Conservation (phyloP, 1,140 invertebrate species). For the Drosophila grimshawi region DNA sequence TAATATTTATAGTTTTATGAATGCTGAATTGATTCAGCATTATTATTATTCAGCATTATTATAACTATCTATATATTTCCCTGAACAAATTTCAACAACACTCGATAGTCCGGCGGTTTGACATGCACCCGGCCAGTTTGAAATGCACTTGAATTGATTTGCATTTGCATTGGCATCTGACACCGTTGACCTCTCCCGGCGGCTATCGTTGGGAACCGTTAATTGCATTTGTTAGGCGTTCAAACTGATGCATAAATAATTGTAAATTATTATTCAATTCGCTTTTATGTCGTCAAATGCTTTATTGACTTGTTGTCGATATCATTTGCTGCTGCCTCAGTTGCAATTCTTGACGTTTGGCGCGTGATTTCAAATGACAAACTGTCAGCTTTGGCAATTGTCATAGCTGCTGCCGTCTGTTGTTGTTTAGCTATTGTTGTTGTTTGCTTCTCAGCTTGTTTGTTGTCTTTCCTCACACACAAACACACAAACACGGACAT, state of each 20-base stretch:
- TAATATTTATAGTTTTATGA: too few relatives aligned
- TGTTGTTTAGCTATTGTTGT: conserved; percentile 20
- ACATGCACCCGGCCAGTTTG: conserved; percentile 12
- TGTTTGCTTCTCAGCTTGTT: conserved; percentile 23
- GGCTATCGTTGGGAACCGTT: conserved; percentile 22
- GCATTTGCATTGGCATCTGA: conserved; percentile 30
- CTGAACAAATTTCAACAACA: not conserved
- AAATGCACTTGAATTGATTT: conserved; percentile 17
- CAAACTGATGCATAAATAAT: conserved; percentile 53
- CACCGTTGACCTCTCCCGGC: conserved; percentile 48
- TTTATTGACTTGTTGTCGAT: conserved; percentile 61
- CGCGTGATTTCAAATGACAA: conserved; percentile 77
- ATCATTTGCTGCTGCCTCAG: conserved; percentile 20
- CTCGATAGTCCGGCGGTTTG: conserved; percentile 1
- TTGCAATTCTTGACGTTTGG: conserved; percentile 58
- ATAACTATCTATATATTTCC: too few relatives aligned
- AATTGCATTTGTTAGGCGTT: conserved; percentile 46
- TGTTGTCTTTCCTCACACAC: conserved; percentile 42
- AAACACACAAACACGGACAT: not conserved
- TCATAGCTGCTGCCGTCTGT: conserved; percentile 36
- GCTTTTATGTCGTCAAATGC: conserved; percentile 47
- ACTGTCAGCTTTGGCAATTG: conserved; percentile 72
- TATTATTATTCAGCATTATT: too few relatives aligned
- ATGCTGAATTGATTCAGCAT: too few relatives aligned
- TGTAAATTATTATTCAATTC: conserved; percentile 65